phyloP scores from a whole-genome alignment of 2,888 invertebrate genomes.

The Heteromurus nitidus region DNA sequence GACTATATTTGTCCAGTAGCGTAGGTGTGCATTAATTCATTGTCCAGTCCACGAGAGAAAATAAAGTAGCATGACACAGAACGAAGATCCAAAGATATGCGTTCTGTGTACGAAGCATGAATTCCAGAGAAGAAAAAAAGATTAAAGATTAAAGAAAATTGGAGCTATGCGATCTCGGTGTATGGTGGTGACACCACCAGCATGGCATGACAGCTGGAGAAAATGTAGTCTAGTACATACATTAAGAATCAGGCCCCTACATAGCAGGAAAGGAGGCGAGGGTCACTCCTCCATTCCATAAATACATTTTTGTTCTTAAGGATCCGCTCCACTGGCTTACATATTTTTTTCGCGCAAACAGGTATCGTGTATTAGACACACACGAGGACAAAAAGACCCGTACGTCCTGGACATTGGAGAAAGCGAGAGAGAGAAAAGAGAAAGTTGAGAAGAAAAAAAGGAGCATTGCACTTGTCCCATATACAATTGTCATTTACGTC shows the following conservation, averaged over 20 bases:
- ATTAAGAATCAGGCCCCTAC: no score
- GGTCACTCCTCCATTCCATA: neutral
- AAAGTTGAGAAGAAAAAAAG: conserved; percentile 5
- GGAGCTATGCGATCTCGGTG: conserved; percentile 21
- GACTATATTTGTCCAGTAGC: no score
- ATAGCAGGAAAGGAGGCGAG: neutral
- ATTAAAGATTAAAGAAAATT: conserved; percentile 34
- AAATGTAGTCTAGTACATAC: no score
- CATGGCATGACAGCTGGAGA: neutral
- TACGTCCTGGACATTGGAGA: neutral
- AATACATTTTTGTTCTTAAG: neutral
- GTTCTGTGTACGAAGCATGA: no score
- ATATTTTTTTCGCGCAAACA: conserved; percentile 1
- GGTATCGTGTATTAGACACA: conserved; percentile 5
- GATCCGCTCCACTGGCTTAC: no score
- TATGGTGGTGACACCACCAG: conserved; percentile 22
- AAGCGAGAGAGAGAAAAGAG: neutral
- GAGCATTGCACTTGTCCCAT: conserved; percentile 35
- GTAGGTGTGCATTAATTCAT: no score
- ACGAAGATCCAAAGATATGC: no score
- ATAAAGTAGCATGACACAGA: no score
- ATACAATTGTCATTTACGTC: conserved; percentile 53
- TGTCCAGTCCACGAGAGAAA: no score
- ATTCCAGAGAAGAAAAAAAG: conserved; percentile 7
- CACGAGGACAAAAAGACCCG: neutral